Conservation (phyloP, 1,140 invertebrate genomes). For the Hypsibius dujardini region DNA sequence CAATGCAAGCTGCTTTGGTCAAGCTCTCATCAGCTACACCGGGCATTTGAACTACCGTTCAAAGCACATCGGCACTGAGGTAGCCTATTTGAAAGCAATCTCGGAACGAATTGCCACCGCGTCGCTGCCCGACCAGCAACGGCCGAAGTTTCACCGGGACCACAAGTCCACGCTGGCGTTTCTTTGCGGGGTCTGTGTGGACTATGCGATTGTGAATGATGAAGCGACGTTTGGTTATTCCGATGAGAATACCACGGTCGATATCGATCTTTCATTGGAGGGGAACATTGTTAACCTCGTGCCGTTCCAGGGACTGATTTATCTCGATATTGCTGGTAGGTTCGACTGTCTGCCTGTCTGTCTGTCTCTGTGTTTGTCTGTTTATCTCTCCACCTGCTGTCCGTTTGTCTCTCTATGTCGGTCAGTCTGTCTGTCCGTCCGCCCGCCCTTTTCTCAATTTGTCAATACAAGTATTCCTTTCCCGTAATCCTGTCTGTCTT, state of each 20-base stretch:
- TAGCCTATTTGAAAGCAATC: slow-evolving; percentile 7
- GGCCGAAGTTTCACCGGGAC: slow-evolving; percentile 13
- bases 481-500: too few relatives aligned
- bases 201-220: neutral
- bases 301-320: slow-evolving; percentile 3
- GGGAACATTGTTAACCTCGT: slow-evolving; percentile 12
- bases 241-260: slow-evolving; percentile 16
- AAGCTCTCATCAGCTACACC: neutral
- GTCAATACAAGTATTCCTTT: too few relatives aligned
- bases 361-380: too few relatives aligned
- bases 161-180: neutral
- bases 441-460: too few relatives aligned
- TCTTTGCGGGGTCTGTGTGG: slow-evolving; percentile 13
- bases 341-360: too few relatives aligned
- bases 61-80: slow-evolving; percentile 1
- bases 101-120: neutral
- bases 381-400: too few relatives aligned
- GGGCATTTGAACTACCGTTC: slow-evolving; percentile 2
- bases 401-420: too few relatives aligned
- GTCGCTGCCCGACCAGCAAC: slow-evolving; percentile 5
- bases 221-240: slow-evolving; percentile 13
- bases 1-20: neutral
- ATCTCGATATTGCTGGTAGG: neutral
- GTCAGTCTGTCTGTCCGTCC: too few relatives aligned
- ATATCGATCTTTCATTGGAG: neutral